Base-by-base conservation (phyloP, 2,888 invertebrate species). In the Sarcophaga caerulescens region DNA sequence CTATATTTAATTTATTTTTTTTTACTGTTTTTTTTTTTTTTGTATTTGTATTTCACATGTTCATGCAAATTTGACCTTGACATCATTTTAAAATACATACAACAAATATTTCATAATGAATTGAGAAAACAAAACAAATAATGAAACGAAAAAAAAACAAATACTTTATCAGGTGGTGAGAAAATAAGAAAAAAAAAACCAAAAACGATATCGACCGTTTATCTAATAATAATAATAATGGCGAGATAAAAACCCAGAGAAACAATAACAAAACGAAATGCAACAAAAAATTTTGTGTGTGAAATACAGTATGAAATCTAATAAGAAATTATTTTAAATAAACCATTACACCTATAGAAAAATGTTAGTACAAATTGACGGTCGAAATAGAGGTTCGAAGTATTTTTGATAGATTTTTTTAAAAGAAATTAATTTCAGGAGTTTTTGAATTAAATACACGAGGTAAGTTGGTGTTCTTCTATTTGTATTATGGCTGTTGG, bases 51-150 rank as follows among this genome's bases (percentile, higher is more conserved):
- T 76, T 80, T 79, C 83, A 78, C 77, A 85, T 90, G 90, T 87
- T 89, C 89, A 91, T 91, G 90, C 89, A 90, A 91, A 91, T 91
- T 89, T 89, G 92, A 91, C 92, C 92, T 91, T 91, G 91, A 92
- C 91, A 86, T 78, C 77, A 77, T 83, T 85, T 86, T 78, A 19
- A 52, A 52, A 75, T 62, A 85, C 47, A 84, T 35, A 35, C 35
- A 35, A 35, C 35, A 35, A 35, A 35, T 35, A 74, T 84, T 74
- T 74, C 77, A 85, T 60, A 85, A 84, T 71, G 52, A 68, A 66
- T 62, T 82, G 62, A 79, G 71, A 80, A 78, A 75, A 79, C 14
- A 78, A 68, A 79, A 59, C 69, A 71, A 25, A 63, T 59, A 76
- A 76, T n/a, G 12, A 12, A 79, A 59, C 59, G 21, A 76, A 75